phyloP scores from a whole-genome alignment of 1,140 invertebrate genomes.

The Xylocopa sonorina region DNA sequence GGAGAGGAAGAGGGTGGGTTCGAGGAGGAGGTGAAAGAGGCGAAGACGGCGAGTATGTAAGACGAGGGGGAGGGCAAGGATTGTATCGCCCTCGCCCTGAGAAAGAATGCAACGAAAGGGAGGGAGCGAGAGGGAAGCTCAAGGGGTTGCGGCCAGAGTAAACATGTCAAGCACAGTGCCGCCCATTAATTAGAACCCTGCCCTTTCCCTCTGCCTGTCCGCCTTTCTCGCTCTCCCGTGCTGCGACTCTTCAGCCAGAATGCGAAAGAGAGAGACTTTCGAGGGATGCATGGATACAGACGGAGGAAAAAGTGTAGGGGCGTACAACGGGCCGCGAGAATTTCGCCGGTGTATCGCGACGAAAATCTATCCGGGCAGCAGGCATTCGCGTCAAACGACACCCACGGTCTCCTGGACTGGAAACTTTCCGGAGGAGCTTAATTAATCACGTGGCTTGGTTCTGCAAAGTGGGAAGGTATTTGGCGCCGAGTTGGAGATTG shows the following conservation, averaged over 20 bases:
- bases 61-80: conserved; percentile 52
- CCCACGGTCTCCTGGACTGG: conserved; percentile 14
- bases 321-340: not conserved
- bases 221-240: conserved; percentile 13
- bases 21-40: not conserved
- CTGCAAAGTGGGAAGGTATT: not conserved
- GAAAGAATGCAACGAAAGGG: no score
- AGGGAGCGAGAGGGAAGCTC: conserved; percentile 56
- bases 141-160: conserved; percentile 73
- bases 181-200: conserved; percentile 75
- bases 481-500: no score
- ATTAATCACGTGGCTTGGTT: conserved; percentile 43
- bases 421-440: conserved; percentile 6
- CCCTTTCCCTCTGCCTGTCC: conserved; percentile 29
- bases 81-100: conserved; percentile 71
- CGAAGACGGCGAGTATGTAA: conserved; percentile 40
- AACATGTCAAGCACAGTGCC: conserved; percentile 76
- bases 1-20: not conserved
- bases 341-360: not conserved
- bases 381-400: conserved; percentile 38
- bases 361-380: not conserved
- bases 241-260: conserved; percentile 46
- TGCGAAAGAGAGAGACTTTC: conserved; percentile 60
- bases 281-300: not conserved
- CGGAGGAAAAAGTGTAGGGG: conserved; percentile 18